Percentiles rank a stretch among this genome's conserved stretches.
Conservation (phyloP, 2,113 vertebrate genomes). For the Panthera tigris region DNA sequence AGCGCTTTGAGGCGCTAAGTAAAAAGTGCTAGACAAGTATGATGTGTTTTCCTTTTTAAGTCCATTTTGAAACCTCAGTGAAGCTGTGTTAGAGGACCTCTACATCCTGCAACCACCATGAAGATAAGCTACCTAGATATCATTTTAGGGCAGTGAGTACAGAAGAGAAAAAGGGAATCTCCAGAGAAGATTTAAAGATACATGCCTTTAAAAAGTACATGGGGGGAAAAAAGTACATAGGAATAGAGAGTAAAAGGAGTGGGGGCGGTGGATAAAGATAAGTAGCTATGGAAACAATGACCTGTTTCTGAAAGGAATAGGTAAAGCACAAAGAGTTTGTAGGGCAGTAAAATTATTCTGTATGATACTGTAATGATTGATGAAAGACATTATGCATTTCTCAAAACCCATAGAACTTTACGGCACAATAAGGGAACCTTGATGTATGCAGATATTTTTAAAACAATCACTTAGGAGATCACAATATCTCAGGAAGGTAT, state of each 20-base stretch:
- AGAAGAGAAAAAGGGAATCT: background rate
- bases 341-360: background rate
- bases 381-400: background rate
- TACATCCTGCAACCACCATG: background rate
- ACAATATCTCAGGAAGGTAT: background rate
- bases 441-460: background rate
- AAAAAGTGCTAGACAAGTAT: background rate
- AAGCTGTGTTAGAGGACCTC: background rate
- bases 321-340: background rate
- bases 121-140: background rate
- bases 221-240: background rate
- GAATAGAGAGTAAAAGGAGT: background rate
- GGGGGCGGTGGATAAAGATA: background rate
- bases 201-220: background rate
- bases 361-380: background rate
- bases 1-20: background rate
- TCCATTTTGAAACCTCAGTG: slow-evolving; percentile 5
- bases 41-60: slow-evolving; percentile 5
- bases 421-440: background rate
- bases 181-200: background rate
- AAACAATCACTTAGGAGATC: background rate
- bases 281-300: background rate
- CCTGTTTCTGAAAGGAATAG: background rate
- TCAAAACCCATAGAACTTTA: background rate
- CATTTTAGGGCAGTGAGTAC: background rate